phyloP scores from a whole-genome alignment of 2,113 vertebrate species.

The Dinomys branickii region DNA sequence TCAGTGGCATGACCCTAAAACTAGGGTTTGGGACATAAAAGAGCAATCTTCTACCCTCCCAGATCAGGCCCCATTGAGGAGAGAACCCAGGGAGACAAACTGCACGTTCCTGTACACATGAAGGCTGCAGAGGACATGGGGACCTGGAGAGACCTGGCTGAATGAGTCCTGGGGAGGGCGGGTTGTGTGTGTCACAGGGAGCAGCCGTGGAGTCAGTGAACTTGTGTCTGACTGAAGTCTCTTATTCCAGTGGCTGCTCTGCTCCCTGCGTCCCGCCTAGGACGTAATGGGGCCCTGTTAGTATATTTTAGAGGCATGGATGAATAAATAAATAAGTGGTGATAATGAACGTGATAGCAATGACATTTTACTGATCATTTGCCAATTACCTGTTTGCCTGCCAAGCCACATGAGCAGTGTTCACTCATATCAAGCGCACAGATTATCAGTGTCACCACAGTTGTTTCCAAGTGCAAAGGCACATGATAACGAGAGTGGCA shows the following conservation, averaged over 20 bases:
- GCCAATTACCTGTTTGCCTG: not conserved
- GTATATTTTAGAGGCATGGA: not conserved
- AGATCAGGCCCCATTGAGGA: not conserved
- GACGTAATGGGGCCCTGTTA: not conserved
- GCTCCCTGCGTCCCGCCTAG: not conserved
- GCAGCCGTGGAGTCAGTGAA: not conserved
- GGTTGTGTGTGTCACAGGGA: not conserved
- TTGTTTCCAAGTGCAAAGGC: not conserved
- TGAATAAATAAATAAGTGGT: not conserved
- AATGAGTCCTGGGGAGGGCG: too few species aligned
- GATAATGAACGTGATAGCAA: not conserved
- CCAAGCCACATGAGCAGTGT: not conserved
- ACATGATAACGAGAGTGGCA: rapidly evolving
- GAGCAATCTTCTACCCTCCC: not conserved
- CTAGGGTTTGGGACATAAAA: not conserved
- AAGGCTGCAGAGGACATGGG: too few species aligned
- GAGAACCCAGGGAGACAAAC: not conserved
- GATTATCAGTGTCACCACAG: not conserved
- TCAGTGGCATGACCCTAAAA: not conserved
- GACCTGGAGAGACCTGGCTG: not conserved
- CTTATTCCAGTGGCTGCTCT: not conserved
- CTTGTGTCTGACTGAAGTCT: not conserved
- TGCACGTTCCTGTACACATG: not conserved
- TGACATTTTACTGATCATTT: not conserved
- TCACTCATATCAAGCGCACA: not conserved